These are phyloP conservation scores for Dolichallabes microphthalmus DNA, from an alignment of 2,113 vertebrate species.

Conservation along the genomic window DNA sequence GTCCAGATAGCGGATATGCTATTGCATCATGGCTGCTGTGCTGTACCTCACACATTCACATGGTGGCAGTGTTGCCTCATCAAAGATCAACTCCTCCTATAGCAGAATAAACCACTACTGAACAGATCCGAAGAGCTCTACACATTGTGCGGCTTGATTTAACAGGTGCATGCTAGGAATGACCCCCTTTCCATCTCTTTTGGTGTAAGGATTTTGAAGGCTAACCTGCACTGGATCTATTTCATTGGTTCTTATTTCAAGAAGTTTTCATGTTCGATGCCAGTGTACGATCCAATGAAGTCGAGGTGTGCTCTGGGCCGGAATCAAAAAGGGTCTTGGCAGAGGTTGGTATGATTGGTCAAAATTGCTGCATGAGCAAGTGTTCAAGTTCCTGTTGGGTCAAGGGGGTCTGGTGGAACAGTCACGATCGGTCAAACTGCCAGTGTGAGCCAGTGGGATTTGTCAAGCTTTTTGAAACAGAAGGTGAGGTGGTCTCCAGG, in stretches of 20 bases:
- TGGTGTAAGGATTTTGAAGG: not conserved
- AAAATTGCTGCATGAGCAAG: too few relatives aligned
- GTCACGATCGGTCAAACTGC: not conserved
- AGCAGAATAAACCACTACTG: not conserved
- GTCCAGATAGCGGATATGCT: not conserved
- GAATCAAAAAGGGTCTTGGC: not conserved
- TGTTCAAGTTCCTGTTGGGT: not conserved
- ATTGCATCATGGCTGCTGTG: not conserved
- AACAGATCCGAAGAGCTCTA: not conserved
- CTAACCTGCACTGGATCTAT: not conserved
- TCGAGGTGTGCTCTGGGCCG: not conserved
- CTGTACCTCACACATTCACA: constrained; percentile 15
- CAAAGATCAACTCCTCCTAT: not conserved
- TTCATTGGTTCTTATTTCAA: not conserved
- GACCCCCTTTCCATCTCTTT: not conserved
- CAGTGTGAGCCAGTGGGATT: not conserved
- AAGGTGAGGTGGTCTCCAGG: not conserved
- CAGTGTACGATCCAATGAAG: not conserved
- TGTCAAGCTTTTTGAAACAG: not conserved
- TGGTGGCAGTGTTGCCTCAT: constrained; percentile 42
- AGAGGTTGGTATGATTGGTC: too few relatives aligned
- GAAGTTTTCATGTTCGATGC: not conserved
- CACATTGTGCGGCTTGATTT: not conserved
- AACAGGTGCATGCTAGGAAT: not conserved
- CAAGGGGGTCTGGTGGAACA: not conserved